Percentiles rank a stretch among this genome's conserved stretches.
Evolutionary conservation across 2,113 vertebrate species (phyloP).

Genomic region (Tachysurus fulvidraco): DNA sequence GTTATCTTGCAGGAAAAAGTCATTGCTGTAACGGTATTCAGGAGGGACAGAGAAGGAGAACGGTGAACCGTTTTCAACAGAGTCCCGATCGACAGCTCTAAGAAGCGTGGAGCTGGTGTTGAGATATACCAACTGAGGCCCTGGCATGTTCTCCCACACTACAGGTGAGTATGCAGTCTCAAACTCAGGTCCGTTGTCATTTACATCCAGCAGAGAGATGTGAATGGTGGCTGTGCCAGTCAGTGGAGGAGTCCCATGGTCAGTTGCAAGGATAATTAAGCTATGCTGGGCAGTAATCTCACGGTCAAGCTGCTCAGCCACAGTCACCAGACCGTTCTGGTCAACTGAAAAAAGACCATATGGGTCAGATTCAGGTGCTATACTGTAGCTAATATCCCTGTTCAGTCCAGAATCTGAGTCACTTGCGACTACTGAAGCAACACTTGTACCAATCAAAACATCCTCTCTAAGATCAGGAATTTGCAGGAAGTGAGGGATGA

Average conservation of each 20-base stretch:
- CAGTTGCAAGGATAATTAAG: slow-evolving; percentile 79
- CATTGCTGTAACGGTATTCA: slow-evolving; percentile 74
- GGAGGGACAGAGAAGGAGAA: slow-evolving; percentile 76
- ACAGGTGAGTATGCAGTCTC: slow-evolving; percentile 78
- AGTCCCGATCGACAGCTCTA: slow-evolving; percentile 76
- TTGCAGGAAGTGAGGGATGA: slow-evolving; percentile 77
- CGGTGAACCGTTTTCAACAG: slow-evolving; percentile 79
- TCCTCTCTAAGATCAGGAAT: slow-evolving; percentile 79
- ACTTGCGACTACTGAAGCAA: slow-evolving; percentile 76
- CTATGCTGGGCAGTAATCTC: slow-evolving; percentile 74
- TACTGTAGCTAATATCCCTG: slow-evolving; percentile 79
- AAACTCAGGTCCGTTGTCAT: slow-evolving; percentile 87
- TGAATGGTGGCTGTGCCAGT: slow-evolving; percentile 79
- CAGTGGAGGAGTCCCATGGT: slow-evolving; percentile 75
- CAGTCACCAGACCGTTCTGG: slow-evolving; percentile 74
- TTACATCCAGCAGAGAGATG: slow-evolving; percentile 81
- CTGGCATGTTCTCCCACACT: slow-evolving; percentile 80
- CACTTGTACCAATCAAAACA: slow-evolving; percentile 74
- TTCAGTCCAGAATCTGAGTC: slow-evolving; percentile 84
- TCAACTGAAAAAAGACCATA: slow-evolving; percentile 76
- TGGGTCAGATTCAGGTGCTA: slow-evolving; percentile 79
- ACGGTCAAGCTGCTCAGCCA: slow-evolving; percentile 76
- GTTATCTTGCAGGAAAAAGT: slow-evolving; percentile 85
- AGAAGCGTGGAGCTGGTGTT: slow-evolving; percentile 81
- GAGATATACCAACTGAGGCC: slow-evolving; percentile 76